Percentiles rank a stretch among this genome's conserved stretches.
phyloP scores from a whole-genome alignment of 2,888 invertebrate genomes.

The Halocaridina rubra region DNA sequence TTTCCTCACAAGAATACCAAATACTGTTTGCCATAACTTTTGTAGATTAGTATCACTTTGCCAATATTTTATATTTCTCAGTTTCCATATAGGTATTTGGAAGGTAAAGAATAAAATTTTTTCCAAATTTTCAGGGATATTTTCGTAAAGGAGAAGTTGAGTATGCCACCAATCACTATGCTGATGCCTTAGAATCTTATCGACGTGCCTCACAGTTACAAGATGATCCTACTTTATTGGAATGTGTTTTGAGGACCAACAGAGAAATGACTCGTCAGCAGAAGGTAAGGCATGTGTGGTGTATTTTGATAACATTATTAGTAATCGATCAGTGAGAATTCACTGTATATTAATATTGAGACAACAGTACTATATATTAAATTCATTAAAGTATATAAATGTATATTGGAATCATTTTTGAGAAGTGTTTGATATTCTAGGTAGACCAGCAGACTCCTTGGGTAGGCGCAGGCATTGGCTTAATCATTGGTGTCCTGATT shows the following conservation, averaged over 20 bases:
- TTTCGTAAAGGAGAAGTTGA: conserved; percentile 81
- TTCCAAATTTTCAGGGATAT: conserved; percentile 74
- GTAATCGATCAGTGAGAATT: too few relatives aligned
- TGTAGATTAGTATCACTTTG: not conserved
- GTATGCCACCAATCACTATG: conserved; percentile 75
- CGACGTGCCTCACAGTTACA: conserved; percentile 51
- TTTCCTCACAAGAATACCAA: too few relatives aligned
- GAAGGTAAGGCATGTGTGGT: conserved; percentile 13
- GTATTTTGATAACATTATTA: too few relatives aligned
- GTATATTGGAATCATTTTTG: too few relatives aligned
- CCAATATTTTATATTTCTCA: not conserved
- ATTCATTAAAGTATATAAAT: too few relatives aligned
- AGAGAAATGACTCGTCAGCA: conserved; percentile 47
- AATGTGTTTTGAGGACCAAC: conserved; percentile 45
- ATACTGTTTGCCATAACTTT: not conserved
- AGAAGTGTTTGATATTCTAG: too few relatives aligned
- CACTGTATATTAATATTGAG: too few relatives aligned
- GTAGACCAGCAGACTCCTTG: conserved; percentile 80
- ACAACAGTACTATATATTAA: too few relatives aligned
- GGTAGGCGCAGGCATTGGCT: conserved; percentile 80
- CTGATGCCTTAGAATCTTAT: conserved; percentile 50
- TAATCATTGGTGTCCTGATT: conserved; percentile 77
- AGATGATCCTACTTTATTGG: conserved; percentile 47
- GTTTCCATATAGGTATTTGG: not conserved
- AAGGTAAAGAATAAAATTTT: not conserved